Percentiles rank a stretch among this genome's conserved stretches.
phyloP scores from a whole-genome alignment of 2,113 vertebrate species.

The Coptodon bakossiorum region DNA sequence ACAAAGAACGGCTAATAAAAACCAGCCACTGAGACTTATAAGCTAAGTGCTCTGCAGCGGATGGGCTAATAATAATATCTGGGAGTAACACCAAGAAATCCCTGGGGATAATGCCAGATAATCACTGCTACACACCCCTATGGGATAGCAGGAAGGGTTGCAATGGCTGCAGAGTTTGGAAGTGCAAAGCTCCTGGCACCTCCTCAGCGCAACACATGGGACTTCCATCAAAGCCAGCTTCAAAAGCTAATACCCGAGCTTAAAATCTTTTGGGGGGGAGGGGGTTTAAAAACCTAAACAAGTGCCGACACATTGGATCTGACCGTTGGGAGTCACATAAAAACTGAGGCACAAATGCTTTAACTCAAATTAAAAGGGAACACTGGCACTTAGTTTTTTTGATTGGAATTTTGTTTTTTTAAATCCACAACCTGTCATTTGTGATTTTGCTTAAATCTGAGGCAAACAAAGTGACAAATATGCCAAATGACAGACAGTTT shows the following conservation, averaged over 20 bases:
- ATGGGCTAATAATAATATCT: constrained; percentile 50
- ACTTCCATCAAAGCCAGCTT: constrained; percentile 49
- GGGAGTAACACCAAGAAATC: constrained; percentile 33
- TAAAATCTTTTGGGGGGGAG: not conserved
- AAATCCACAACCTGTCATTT: not conserved
- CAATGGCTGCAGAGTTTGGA: constrained; percentile 19
- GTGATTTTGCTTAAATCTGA: not conserved
- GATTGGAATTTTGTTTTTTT: not conserved
- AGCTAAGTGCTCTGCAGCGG: not conserved
- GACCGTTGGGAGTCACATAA: constrained; percentile 11
- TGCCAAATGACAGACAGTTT: not conserved
- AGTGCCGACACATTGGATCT: not conserved
- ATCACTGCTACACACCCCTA: constrained; percentile 2
- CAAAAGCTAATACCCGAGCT: constrained; percentile 38
- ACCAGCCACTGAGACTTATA: constrained; percentile 27
- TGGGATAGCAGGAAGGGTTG: not conserved
- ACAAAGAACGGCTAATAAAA: constrained; percentile 19
- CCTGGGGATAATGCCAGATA: constrained; percentile 26
- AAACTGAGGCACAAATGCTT: not conserved
- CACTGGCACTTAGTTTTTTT: not conserved
- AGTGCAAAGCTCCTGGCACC: constrained; percentile 21
- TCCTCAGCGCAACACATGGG: constrained; percentile 27
- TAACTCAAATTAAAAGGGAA: not conserved
- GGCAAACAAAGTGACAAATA: not conserved
- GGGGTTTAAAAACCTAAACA: constrained; percentile 18